phyloP scores from a whole-genome alignment of 2,113 vertebrate species.

The Nibea coibor region DNA sequence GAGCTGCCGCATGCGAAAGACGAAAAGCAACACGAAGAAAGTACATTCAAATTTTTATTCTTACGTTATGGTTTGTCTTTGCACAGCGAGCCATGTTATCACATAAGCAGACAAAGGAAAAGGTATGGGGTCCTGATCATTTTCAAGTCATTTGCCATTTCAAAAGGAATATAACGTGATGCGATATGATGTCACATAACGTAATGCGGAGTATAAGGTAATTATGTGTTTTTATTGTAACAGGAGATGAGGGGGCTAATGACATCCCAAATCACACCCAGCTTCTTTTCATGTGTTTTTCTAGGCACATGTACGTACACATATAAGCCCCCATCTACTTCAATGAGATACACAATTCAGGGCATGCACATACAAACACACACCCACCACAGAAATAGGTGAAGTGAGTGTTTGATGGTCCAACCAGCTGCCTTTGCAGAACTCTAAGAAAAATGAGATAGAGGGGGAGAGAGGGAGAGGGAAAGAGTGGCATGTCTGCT shows the following conservation, averaged over 20 bases:
- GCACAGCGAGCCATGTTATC: neutral
- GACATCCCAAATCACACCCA: neutral
- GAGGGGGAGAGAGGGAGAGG: constrained; percentile 12
- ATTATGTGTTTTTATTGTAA: constrained; percentile 2
- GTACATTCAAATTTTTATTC: neutral
- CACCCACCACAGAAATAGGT: constrained; percentile 15
- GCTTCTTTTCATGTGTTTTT: neutral
- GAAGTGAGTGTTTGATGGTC: constrained; percentile 40
- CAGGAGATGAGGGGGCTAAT: neutral
- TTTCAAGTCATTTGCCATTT: neutral
- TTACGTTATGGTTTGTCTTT: neutral
- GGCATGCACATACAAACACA: constrained; percentile 2
- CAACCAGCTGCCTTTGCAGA: constrained; percentile 33
- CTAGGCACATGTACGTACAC: constrained; percentile 1
- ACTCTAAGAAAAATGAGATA: neutral
- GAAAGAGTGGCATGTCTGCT: constrained; percentile 62
- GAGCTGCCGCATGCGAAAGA: neutral
- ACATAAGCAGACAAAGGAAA: neutral
- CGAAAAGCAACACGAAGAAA: neutral
- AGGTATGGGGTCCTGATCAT: neutral
- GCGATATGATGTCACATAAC: neutral
- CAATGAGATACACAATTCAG: neutral
- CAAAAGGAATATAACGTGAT: neutral
- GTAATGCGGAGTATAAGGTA: neutral
- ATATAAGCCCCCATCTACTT: constrained; percentile 8